Conservation (phyloP, 2,797 vertebrate species). For the Crypturellus tataupa region DNA sequence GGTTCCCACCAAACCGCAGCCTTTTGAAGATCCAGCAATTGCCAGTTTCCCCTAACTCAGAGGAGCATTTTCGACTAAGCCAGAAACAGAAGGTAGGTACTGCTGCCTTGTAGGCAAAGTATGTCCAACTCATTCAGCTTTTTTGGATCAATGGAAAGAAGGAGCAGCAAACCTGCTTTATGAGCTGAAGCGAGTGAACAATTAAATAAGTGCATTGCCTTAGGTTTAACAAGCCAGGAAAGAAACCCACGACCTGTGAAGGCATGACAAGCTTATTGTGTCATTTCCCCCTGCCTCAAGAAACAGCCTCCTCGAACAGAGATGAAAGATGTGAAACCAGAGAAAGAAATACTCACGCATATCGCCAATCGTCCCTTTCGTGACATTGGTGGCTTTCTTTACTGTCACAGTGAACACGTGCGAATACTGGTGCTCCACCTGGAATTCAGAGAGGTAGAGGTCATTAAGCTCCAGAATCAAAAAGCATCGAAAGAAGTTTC, state of each 20-base stretch:
- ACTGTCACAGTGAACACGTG: slow-evolving; percentile 92
- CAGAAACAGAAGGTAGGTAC: slow-evolving; percentile 21
- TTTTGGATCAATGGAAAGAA: neutral
- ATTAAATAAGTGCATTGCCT: neutral
- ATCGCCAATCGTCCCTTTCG: slow-evolving; percentile 95
- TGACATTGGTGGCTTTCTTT: slow-evolving; percentile 90
- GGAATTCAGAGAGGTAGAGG: slow-evolving; percentile 68
- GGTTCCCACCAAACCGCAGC: slow-evolving; percentile 34
- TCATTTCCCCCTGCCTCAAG: neutral
- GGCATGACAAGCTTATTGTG: neutral
- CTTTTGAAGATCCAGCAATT: slow-evolving; percentile 9
- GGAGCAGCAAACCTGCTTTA: neutral
- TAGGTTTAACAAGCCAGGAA: neutral
- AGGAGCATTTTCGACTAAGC: neutral
- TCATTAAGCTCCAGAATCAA: slow-evolving; percentile 6
- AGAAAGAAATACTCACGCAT: slow-evolving; percentile 87
- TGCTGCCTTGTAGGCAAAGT: slow-evolving; percentile 18
- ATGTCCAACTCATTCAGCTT: slow-evolving; percentile 9
- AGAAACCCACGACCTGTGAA: neutral
- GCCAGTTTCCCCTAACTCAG: slow-evolving; percentile 15
- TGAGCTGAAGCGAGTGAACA: neutral
- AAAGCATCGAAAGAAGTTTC: neutral
- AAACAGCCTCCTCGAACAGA: neutral
- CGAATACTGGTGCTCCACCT: slow-evolving; percentile 98
- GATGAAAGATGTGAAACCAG: neutral